Conservation (phyloP, 2,113 vertebrate species). For the Chlorodrepanis virens region DNA sequence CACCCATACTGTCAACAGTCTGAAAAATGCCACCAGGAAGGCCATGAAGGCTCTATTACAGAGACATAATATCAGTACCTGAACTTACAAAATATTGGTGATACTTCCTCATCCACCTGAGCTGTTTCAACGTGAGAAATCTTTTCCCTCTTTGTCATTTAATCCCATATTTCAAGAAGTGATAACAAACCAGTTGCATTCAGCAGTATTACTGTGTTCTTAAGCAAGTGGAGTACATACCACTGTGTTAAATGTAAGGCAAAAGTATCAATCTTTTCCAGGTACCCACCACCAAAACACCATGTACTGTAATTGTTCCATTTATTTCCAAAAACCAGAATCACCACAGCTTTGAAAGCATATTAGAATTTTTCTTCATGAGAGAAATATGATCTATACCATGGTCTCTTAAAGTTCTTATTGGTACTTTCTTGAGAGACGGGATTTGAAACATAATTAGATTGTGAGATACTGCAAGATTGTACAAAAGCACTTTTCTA, state of each 20-base stretch:
- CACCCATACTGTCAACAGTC: neutral
- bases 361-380: conserved; percentile 37
- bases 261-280: neutral
- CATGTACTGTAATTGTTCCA: neutral
- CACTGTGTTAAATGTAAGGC: neutral
- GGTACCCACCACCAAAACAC: neutral
- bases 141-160: neutral
- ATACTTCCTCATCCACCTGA: neutral
- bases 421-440: conserved; percentile 42
- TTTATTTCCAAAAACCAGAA: conserved; percentile 34
- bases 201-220: neutral
- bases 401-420: conserved; percentile 25
- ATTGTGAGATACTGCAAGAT: conserved; percentile 33
- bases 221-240: neutral
- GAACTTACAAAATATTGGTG: neutral
- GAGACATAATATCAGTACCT: neutral
- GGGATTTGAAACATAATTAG: conserved; percentile 45
- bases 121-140: neutral
- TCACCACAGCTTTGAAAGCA: neutral
- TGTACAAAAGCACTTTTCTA: neutral
- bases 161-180: neutral
- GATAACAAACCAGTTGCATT: neutral
- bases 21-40: neutral
- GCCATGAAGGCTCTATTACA: neutral
- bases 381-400: conserved; percentile 46